Evolutionary conservation across 2,797 vertebrate genomes (phyloP).

Genomic region (Ciconia nigra): DNA sequence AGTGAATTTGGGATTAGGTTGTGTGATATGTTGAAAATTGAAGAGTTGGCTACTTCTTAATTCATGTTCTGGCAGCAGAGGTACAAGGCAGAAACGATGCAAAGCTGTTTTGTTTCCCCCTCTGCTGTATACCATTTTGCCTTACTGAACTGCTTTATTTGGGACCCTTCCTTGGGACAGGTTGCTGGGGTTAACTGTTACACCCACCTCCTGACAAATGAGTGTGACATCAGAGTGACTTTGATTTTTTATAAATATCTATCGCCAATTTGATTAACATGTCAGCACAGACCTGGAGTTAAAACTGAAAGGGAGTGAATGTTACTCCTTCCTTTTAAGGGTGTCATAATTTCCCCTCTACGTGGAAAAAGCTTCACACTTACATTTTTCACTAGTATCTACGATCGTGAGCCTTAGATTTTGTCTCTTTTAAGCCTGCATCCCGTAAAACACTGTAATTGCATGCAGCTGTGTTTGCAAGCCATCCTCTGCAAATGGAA

Average conservation of each 20-base stretch:
- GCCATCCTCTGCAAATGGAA: background rate
- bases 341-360: background rate
- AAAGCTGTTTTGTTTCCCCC: background rate
- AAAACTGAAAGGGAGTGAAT: background rate
- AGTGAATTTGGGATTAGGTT: background rate
- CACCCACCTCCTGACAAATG: background rate
- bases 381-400: background rate
- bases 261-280: background rate
- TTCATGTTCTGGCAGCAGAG: background rate
- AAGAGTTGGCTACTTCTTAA: background rate
- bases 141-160: background rate
- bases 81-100: background rate
- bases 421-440: background rate
- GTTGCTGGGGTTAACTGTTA: background rate
- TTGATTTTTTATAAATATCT: background rate
- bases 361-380: background rate
- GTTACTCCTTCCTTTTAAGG: background rate
- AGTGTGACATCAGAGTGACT: background rate
- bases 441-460: background rate
- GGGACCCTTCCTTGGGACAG: background rate
- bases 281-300: background rate
- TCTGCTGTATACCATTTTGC: background rate
- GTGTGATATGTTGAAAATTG: background rate
- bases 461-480: conserved; percentile 2
- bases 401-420: background rate